These are phyloP conservation scores for Pseudopipra pipra DNA, from an alignment of 2,113 vertebrate genomes.

Conservation along the genomic window DNA sequence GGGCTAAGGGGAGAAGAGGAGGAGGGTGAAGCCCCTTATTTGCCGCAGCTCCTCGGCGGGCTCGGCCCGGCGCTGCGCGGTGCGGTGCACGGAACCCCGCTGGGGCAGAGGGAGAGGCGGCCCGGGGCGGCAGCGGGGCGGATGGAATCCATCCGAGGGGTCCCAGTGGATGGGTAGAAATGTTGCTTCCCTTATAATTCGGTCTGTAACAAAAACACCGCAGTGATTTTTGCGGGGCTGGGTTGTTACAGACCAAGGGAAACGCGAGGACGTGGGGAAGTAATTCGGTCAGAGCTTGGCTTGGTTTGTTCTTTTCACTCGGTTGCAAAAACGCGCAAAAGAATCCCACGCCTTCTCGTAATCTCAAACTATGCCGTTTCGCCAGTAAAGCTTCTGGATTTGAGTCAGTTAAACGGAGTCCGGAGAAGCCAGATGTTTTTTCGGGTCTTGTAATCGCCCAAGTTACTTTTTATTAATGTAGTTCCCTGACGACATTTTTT, in stretches of 20 bases:
- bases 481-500: neutral
- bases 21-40: neutral
- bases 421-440: neutral
- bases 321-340: neutral
- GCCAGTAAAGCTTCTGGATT: neutral
- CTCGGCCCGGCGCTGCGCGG: neutral
- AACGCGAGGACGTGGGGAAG: neutral
- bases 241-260: neutral
- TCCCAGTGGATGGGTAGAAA: neutral
- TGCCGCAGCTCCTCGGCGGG: neutral
- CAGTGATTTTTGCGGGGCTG: neutral
- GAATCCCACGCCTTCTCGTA: neutral
- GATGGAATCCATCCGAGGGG: rapidly evolving
- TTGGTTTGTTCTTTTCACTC: neutral
- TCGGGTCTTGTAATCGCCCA: neutral
- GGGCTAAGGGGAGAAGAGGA: neutral
- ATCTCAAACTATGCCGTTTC: rapidly evolving
- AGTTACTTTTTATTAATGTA: neutral
- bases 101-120: neutral
- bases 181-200: neutral
- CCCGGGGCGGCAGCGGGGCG: neutral
- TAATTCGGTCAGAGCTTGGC: neutral
- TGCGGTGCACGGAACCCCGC: neutral
- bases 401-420: neutral
- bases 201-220: neutral